A percentile compares a stretch with the other conserved stretches of the same genome.
phyloP scores from a whole-genome alignment of 2,888 invertebrate species.

The Steinernema hermaphroditum region DNA sequence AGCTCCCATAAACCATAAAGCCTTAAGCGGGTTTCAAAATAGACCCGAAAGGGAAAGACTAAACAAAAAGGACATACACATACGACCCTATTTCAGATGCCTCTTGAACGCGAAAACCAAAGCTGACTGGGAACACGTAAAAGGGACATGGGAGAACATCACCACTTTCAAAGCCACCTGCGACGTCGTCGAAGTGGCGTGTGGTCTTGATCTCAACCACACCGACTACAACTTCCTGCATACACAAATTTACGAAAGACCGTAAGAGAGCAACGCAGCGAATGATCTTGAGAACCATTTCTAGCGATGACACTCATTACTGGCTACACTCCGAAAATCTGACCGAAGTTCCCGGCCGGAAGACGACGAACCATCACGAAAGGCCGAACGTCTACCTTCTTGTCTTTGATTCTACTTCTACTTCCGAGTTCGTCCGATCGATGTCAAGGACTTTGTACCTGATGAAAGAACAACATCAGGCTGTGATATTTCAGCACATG shows the following conservation, averaged over 20 bases:
- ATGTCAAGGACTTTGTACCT: background rate
- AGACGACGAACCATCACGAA: background rate
- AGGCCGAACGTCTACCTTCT: background rate
- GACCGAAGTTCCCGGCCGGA: background rate
- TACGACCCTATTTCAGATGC: background rate
- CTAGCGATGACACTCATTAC: slow-evolving; percentile 13
- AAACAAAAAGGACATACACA: too few relatives aligned
- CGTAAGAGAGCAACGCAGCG: background rate
- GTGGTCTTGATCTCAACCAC: background rate
- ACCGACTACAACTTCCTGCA: slow-evolving; percentile 32
- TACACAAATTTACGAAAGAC: slow-evolving; percentile 15
- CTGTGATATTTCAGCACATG: background rate
- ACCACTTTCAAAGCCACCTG: slow-evolving; percentile 9
- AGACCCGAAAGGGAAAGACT: too few relatives aligned
- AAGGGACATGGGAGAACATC: background rate
- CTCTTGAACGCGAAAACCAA: background rate
- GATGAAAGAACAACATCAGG: background rate
- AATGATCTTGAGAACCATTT: too few relatives aligned
- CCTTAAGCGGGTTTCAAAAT: too few relatives aligned
- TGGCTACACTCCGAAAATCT: background rate
- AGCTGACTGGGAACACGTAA: background rate
- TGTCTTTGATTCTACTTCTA: background rate
- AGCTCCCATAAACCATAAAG: too few relatives aligned
- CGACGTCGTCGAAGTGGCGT: slow-evolving; percentile 34
- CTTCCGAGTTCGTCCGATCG: background rate